Evolutionary conservation across 2,888 invertebrate species (phyloP), one percentile per base, ranked within the genome.

Genomic region (Pycnomerus fuliginosus): DNA sequence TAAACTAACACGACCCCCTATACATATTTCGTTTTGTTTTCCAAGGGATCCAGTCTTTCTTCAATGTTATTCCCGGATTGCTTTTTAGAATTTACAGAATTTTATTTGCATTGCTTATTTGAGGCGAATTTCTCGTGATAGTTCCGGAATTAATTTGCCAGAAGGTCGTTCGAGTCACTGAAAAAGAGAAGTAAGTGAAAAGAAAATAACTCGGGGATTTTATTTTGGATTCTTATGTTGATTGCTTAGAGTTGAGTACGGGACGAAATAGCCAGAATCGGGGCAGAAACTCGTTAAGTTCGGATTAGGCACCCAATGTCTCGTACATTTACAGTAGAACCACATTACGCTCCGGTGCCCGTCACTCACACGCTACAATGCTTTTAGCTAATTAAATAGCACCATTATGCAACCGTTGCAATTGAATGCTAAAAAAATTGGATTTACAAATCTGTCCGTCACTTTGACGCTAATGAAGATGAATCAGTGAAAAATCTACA

Each of bases 201-300:
- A 66, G 64, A 62, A 63, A 62, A 65, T 64, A 62, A 61, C 57
- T 61, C 56, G 44, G 49, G 57, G 58, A 59, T 61, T 64, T 64
- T 62, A 62, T 62, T 62, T 59, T 61, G 56, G 59, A 62, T 66
- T 65, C 65, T 68, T 66, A 68, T 67, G 67, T 67, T 69, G 67
- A 69, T 69, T 68, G 67, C 64, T 60, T 52, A 56, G 53, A 49
- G 44, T 52, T 41, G 50, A 45, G 50, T 45, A 50, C 47, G 55
- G 52, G 50, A 53, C 53, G 40, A 39, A 55, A 56, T 51, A 54
- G 58, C 51, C 56, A 40, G 53, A 50, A 58, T 48, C 57, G 52
- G 61, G 61, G 59, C 60, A 60, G 63, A 66, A 69, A 68, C 69
- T 70, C 70, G 69, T 71, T 71, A 69, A 69, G 65, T 66, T 62